Evolutionary conservation across 2,797 vertebrate species (phyloP), one percentile per base, ranked within the genome.

Genomic region (Thamnophis elegans): DNA sequence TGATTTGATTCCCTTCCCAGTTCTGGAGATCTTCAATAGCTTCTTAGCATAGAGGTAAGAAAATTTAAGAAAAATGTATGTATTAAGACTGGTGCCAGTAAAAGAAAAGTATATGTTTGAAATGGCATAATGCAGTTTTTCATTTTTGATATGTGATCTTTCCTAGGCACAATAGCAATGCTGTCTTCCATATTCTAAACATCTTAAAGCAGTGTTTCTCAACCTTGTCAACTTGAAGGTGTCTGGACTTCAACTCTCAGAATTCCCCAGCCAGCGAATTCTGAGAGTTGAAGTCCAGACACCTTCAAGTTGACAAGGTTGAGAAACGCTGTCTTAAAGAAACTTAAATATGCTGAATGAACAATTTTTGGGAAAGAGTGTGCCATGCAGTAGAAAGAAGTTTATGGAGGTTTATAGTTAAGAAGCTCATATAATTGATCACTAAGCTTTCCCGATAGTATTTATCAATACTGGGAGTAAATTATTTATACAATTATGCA

Each of bases 1-100:
- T 94, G 91, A n/a, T 94, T 53, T 88, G 51, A 20, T 0, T 91
- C 85, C 68, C 1, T 0, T 85, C 73, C 91, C 59, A 73, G 89
- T 22, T 95, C 90, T 87, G 91, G 73, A 47, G 89, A 86, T 62
- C 47, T 93, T 94, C 65, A 85, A 91, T 73, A 94, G 90, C 85
- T 94, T 94, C 91, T 92, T 56, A 55, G 93, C 59, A 93, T 85
- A 78, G 94, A 97, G 96, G 97, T 97, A 97, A 97, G 95, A 0
- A 0, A 82, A 1, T 0, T 93, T 90, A 91, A 90, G 68, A 89
- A 56, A 10, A 93, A 9, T 90, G 6, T 2, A 0, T 7, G 8
- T 90, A 20, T 62, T 55, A 78, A 60, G 91, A 87, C 87, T 5
- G 26, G 55, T 94, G 94, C 91, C 88, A 94, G 56, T 90, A 91